Percentiles rank a stretch among this genome's conserved stretches.
phyloP scores from a whole-genome alignment of 2,797 vertebrate genomes.

The Mus caroli region DNA sequence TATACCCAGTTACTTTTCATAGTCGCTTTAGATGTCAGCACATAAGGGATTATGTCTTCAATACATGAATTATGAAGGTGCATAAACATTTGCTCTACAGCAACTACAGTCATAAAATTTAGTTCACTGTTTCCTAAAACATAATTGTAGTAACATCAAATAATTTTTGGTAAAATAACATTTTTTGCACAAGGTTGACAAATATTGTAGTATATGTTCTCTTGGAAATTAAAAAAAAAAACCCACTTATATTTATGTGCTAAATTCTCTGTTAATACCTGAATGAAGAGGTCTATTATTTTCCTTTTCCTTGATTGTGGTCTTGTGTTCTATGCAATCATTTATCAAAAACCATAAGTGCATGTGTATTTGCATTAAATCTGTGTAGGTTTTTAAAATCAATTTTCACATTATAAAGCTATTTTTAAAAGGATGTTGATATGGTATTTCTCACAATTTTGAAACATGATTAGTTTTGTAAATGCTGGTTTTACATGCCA shows the following conservation, averaged over 20 bases:
- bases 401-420: not conserved
- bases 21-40: not conserved
- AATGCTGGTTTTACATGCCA: not conserved
- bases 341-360: not conserved
- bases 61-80: not conserved
- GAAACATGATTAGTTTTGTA: not conserved
- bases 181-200: not conserved
- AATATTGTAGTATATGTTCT: not conserved
- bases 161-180: not conserved
- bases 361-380: not conserved
- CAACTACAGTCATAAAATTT: not conserved
- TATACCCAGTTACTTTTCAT: not conserved
- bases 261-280: not conserved
- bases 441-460: not conserved
- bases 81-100: not conserved
- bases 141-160: not conserved
- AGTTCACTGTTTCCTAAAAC: not conserved
- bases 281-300: not conserved
- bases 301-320: not conserved
- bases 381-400: not conserved
- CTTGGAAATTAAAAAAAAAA: constrained; percentile 41
- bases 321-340: not conserved
- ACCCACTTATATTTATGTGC: not conserved
- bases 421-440: not conserved
- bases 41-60: not conserved